phyloP scores from a whole-genome alignment of 2,797 vertebrate species.

The Oreortyx pictus region DNA sequence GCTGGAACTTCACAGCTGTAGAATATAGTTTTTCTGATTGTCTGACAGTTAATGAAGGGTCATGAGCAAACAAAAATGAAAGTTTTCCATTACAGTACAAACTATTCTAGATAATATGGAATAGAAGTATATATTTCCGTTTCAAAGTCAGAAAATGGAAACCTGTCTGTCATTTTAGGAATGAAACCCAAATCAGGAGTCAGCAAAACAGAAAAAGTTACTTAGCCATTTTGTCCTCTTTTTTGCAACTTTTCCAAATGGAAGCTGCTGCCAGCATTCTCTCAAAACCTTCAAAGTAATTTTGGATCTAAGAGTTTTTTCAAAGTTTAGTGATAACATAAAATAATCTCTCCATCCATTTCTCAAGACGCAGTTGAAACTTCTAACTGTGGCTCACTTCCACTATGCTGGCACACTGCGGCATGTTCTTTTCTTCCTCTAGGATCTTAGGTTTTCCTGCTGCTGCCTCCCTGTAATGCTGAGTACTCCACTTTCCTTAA shows the following conservation, averaged over 20 bases:
- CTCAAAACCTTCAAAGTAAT: background rate
- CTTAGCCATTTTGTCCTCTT: background rate
- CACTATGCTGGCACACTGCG: fast-evolving
- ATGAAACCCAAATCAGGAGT: background rate
- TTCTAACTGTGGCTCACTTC: background rate
- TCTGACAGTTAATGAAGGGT: background rate
- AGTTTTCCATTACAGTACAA: background rate
- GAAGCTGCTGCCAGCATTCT: background rate
- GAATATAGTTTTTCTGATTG: background rate
- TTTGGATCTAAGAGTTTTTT: background rate
- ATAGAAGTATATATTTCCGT: background rate
- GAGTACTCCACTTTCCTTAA: background rate
- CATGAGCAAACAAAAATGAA: background rate
- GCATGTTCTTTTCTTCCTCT: background rate
- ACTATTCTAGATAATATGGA: background rate
- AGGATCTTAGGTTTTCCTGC: background rate
- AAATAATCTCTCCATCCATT: background rate
- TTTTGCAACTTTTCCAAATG: background rate
- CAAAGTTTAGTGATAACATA: background rate
- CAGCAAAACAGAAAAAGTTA: background rate
- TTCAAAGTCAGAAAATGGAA: background rate
- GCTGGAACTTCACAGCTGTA: background rate
- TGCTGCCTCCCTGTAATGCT: background rate
- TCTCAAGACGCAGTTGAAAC: background rate
- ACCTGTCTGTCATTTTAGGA: background rate